Base-by-base conservation (phyloP, 2,797 vertebrate genomes). In the Cyprinodon diabolis region DNA sequence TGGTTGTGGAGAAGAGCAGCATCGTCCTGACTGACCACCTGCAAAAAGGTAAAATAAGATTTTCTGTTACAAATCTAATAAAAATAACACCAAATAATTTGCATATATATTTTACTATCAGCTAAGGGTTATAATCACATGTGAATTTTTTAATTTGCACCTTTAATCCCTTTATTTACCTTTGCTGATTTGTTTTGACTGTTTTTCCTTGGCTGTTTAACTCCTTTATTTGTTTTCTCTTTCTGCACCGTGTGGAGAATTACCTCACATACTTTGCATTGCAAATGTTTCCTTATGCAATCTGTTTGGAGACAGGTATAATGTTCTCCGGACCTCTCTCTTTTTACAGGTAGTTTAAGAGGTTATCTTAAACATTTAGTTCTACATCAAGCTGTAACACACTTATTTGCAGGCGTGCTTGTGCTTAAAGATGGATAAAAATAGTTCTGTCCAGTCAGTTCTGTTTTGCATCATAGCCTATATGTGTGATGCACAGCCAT, bases 241-340 rank as follows among this genome's bases (percentile, higher is more conserved):
- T 25, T 23, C 0, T 54, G 1, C 40, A 37, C 14, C 81, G 58
- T 63, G 47, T 4, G 81, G 75, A 74, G 83, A 81, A 78, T 70
- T 15, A 83, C 51, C 19, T 51, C 57, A 74, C 72, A 72, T 51
- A 77, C 80, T 89, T 87, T 87, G 88, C 88, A 86, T 79, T 93
- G 89, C 86, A 89, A 91, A 91, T 91, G 83, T 83, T 87, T 87
- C 4, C 57, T 85, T 86, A 82, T 74, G 76, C 62, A 85, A 76
- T 66, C 68, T 68, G 80, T 74, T 45, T 30, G 43, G 13, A 71
- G 70, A 62, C 67, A 51, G 86, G 86, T 89, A 74, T 85, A 83
- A 37, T 25, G 82, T 89, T 90, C 56, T 82, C 76, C 71, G 62
- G 19, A 1, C 55, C 75, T 58, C 87, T 78, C 0, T 68, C n/a